Evolutionary conservation across 2,888 invertebrate genomes (phyloP).

Genomic region (Fragum sueziense): DNA sequence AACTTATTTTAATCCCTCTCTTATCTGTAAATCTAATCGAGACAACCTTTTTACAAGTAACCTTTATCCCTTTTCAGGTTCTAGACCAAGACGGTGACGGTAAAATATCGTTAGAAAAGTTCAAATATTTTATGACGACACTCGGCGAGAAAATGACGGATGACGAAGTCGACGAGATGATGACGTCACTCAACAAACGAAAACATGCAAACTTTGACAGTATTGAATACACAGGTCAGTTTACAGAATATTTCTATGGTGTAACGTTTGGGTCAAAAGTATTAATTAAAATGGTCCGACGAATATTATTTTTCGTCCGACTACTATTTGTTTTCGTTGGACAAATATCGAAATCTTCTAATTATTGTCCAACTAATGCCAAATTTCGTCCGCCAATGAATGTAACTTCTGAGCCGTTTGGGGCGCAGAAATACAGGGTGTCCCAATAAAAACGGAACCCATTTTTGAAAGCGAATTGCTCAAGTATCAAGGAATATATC

Average conservation of each 20-base stretch:
- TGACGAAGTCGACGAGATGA: constrained; percentile 75
- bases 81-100: constrained; percentile 72
- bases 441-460: too few species aligned
- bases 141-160: constrained; percentile 76
- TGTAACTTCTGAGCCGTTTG: too few species aligned
- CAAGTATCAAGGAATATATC: too few species aligned
- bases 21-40: too few species aligned
- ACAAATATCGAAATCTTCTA: not conserved
- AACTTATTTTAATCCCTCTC: too few species aligned
- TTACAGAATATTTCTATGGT: not conserved
- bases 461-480: too few species aligned
- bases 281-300: not conserved
- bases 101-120: constrained; percentile 71
- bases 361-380: not conserved
- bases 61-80: constrained; percentile 52
- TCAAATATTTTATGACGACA: constrained; percentile 76
- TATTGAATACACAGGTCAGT: constrained; percentile 73
- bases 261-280: not conserved
- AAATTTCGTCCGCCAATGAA: not conserved
- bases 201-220: constrained; percentile 64
- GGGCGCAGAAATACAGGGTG: too few species aligned
- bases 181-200: constrained; percentile 67
- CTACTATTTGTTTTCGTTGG: not conserved
- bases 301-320: not conserved
- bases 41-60: too few species aligned